phyloP scores from a whole-genome alignment of 2,113 vertebrate species.

The Sturnus vulgaris region DNA sequence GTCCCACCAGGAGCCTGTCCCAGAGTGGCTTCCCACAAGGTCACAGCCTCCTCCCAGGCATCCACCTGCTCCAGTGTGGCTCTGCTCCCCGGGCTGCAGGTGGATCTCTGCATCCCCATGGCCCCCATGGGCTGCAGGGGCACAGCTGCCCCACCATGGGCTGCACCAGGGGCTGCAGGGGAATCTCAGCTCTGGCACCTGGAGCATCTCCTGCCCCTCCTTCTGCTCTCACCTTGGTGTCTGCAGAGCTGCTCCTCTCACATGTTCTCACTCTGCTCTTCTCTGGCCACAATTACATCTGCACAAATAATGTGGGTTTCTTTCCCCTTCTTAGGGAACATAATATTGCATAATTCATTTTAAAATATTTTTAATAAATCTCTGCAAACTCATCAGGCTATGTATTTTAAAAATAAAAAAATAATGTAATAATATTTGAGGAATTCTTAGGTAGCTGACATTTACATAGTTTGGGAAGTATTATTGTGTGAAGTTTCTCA shows the following conservation, averaged over 20 bases:
- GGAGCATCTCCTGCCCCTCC: accelerated
- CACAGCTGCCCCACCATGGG: not conserved
- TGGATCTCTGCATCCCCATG: not conserved
- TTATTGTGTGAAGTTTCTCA: not conserved
- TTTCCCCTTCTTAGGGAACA: not conserved
- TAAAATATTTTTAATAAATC: not conserved
- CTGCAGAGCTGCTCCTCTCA: not conserved
- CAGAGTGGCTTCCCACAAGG: not conserved
- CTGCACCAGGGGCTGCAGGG: not conserved
- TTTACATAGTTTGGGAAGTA: not conserved
- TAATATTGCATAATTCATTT: not conserved
- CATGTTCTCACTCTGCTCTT: accelerated
- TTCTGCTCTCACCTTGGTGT: not conserved
- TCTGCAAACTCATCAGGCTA: not conserved
- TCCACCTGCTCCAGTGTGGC: accelerated
- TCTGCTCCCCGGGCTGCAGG: not conserved
- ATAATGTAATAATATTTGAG: not conserved
- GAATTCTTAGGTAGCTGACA: not conserved
- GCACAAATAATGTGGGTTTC: accelerated
- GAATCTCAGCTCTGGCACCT: not conserved
- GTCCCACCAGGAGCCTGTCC: not conserved
- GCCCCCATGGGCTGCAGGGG: not conserved
- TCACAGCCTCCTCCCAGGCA: not conserved
- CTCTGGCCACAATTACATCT: not conserved
- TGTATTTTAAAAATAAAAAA: not conserved